Evolutionary conservation across 2,888 invertebrate genomes (phyloP).

Genomic region (Hyles lineata): DNA sequence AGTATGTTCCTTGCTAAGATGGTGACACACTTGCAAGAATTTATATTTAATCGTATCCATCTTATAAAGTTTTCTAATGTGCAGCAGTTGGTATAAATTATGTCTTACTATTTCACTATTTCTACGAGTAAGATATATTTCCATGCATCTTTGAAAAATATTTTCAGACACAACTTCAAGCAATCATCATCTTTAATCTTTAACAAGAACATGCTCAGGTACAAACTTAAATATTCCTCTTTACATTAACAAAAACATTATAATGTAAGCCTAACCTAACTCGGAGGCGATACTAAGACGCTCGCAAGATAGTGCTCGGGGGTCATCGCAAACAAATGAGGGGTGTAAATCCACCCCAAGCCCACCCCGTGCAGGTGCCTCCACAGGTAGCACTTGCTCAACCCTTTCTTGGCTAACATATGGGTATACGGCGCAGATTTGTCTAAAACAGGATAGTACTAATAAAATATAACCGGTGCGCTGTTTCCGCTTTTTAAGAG

Average conservation of each 20-base stretch:
- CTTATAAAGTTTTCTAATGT: not conserved
- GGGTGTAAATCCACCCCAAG: slow-evolving; percentile 85
- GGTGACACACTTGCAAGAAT: not conserved
- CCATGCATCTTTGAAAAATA: not conserved
- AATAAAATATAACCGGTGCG: slow-evolving; percentile 25
- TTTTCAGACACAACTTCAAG: not conserved
- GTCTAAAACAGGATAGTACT: slow-evolving; percentile 43
- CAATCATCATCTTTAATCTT: slow-evolving; percentile 6
- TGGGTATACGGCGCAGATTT: slow-evolving; percentile 55
- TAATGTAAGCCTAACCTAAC: slow-evolving; percentile 61
- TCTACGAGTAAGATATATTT: too few species aligned
- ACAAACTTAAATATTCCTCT: slow-evolving; percentile 37
- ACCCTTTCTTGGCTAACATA: slow-evolving; percentile 83
- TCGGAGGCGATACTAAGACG: slow-evolving; percentile 71
- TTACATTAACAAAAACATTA: slow-evolving; percentile 48
- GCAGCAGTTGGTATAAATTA: too few species aligned
- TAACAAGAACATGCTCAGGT: slow-evolving; percentile 15
- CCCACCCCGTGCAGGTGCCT: slow-evolving; percentile 51
- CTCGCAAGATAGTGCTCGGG: slow-evolving; percentile 76
- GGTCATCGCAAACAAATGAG: slow-evolving; percentile 89
- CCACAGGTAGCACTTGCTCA: slow-evolving; percentile 76
- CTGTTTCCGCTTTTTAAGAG: not conserved
- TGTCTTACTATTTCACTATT: too few species aligned
- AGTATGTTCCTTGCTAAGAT: not conserved
- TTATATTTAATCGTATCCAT: not conserved